phyloP scores from a whole-genome alignment of 2,797 vertebrate genomes.

The Sebastolobus altivelis region DNA sequence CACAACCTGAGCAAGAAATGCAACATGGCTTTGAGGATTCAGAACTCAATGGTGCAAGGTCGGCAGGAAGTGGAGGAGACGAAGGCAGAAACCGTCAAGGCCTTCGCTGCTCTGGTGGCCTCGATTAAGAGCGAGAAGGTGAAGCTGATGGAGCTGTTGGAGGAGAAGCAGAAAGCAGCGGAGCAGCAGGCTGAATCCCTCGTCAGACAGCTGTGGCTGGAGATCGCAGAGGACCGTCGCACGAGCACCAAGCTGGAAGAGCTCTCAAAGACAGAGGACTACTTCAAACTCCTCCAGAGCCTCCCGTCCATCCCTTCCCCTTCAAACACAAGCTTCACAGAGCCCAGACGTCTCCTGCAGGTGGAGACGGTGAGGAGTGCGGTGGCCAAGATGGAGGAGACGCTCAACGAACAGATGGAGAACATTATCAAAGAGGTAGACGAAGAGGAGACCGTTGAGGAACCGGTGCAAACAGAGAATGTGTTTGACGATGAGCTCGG shows the following conservation, averaged over 20 bases:
- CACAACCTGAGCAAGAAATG: neutral
- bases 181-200: neutral
- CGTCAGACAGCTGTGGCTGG: neutral
- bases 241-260: neutral
- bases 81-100: neutral
- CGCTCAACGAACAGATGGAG: neutral
- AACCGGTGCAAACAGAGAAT: neutral
- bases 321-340: neutral
- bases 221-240: accelerated
- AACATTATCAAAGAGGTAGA: neutral
- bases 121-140: neutral
- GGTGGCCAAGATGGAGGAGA: neutral
- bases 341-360: neutral
- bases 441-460: neutral
- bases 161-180: slow-evolving; percentile 23
- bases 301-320: neutral
- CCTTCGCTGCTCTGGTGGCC: neutral
- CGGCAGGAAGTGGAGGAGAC: neutral
- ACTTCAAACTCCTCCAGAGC: slow-evolving; percentile 19
- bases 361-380: neutral
- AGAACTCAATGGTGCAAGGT: neutral
- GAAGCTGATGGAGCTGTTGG: slow-evolving; percentile 7
- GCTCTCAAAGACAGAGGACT: slow-evolving; percentile 7
- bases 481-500: neutral
- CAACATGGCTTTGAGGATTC: neutral